These are phyloP conservation scores for Pelobates fuscus DNA, from an alignment of 2,113 vertebrate genomes.

Conservation along the genomic window DNA sequence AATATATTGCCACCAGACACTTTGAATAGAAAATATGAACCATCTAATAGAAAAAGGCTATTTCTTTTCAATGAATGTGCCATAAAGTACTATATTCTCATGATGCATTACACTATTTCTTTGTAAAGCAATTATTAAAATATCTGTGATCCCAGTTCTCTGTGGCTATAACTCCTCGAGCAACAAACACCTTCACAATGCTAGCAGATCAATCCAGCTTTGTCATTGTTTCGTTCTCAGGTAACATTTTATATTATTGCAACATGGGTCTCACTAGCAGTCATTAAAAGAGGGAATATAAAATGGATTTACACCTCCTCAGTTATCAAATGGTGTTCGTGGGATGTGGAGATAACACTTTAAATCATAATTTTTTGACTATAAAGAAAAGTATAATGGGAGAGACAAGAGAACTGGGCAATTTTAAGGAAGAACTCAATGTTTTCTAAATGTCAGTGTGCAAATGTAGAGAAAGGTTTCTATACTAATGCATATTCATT, in stretches of 20 bases:
- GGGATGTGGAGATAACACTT: too few relatives aligned
- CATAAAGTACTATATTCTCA: not conserved
- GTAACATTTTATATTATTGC: not conserved
- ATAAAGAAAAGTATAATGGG: too few relatives aligned
- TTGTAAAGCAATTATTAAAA: conserved; percentile 1
- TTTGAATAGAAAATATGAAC: not conserved
- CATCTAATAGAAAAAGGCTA: not conserved
- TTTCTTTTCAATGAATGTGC: not conserved
- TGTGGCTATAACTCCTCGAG: not conserved
- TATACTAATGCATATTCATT: too few relatives aligned
- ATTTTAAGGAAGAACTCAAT: too few relatives aligned
- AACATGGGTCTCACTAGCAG: not conserved
- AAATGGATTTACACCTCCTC: not conserved
- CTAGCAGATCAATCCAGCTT: not conserved
- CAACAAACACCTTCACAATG: not conserved
- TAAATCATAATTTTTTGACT: too few relatives aligned
- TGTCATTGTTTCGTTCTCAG: not conserved
- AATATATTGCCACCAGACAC: not conserved
- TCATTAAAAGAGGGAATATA: not conserved
- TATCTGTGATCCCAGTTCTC: not conserved
- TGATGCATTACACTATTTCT: not conserved
- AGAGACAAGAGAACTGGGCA: too few relatives aligned
- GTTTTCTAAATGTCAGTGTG: too few relatives aligned
- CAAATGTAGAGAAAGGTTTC: too few relatives aligned
- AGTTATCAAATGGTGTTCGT: too few relatives aligned